Percentiles rank a stretch among this genome's conserved stretches.
phyloP scores from a whole-genome alignment of 2,888 invertebrate genomes.

The Chydorus sphaericus region DNA sequence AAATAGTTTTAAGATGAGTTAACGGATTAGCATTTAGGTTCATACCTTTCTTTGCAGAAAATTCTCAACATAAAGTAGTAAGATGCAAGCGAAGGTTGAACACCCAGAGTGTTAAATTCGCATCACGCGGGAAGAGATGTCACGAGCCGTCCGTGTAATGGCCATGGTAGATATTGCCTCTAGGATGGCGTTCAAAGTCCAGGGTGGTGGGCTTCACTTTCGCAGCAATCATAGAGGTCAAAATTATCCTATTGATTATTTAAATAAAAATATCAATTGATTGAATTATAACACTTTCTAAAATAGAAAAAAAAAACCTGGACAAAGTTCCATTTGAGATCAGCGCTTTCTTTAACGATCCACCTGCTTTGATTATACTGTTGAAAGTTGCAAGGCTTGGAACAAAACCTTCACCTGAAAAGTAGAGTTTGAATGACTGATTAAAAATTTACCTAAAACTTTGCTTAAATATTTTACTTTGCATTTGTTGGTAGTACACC shows the following conservation, averaged over 20 bases:
- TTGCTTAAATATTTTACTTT: background rate
- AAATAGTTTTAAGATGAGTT: slow-evolving; percentile 9
- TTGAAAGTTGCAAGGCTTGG: slow-evolving; percentile 55
- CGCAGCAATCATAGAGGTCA: slow-evolving; percentile 50
- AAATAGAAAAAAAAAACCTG: no score
- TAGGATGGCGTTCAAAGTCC: slow-evolving; percentile 49
- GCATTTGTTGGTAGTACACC: slow-evolving; percentile 46
- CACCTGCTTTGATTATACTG: slow-evolving; percentile 43
- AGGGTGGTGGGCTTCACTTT: slow-evolving; percentile 45
- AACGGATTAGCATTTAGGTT: background rate
- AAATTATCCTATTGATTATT: slow-evolving; percentile 28
- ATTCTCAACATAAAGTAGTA: slow-evolving; percentile 56
- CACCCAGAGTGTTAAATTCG: slow-evolving; percentile 49
- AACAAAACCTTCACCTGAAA: background rate
- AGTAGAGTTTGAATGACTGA: background rate
- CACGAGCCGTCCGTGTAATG: slow-evolving; percentile 28
- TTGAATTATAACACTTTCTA: no score
- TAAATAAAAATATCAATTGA: slow-evolving; percentile 15
- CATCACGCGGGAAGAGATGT: slow-evolving; percentile 36
- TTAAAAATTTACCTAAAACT: background rate
- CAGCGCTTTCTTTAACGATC: slow-evolving; percentile 48
- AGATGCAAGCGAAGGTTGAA: slow-evolving; percentile 57
- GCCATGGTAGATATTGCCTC: slow-evolving; percentile 36
- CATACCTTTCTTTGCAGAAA: slow-evolving; percentile 54
- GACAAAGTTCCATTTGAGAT: slow-evolving; percentile 46